Conservation (phyloP, 2,113 vertebrate genomes). For the Bungarus multicinctus region DNA sequence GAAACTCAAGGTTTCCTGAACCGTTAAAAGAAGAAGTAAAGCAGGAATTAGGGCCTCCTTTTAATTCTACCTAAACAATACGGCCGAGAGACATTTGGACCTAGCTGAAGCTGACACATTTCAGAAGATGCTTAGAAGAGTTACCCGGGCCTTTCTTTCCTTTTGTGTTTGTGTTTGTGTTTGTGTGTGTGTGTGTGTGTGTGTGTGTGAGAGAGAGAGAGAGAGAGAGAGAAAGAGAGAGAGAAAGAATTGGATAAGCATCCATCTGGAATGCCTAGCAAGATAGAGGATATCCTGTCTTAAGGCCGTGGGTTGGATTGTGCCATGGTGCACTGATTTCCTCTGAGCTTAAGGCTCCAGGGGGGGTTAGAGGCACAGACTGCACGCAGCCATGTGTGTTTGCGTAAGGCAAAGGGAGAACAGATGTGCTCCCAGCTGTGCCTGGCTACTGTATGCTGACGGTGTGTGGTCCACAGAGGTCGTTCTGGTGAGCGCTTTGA, state of each 20-base stretch:
- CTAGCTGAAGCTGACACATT: neutral
- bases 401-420: conserved; percentile 27
- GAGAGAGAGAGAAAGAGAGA: neutral
- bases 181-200: neutral
- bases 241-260: neutral
- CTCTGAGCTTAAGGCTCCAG: neutral
- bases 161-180: neutral
- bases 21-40: neutral
- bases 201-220: no score
- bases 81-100: neutral
- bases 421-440: conserved; percentile 34
- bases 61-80: neutral
- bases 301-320: neutral
- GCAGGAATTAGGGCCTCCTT: neutral
- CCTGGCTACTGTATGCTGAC: conserved; percentile 29
- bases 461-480: conserved; percentile 30
- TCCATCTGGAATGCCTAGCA: neutral
- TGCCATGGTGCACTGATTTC: neutral
- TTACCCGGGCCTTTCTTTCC: neutral
- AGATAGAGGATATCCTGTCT: conserved; percentile 22
- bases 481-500: conserved; percentile 1
- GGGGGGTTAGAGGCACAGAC: neutral
- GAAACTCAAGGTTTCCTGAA: neutral
- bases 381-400: conserved; percentile 24
- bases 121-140: neutral